Conservation (phyloP, 2,888 invertebrate genomes). For the Gandaritis pyraliata region DNA sequence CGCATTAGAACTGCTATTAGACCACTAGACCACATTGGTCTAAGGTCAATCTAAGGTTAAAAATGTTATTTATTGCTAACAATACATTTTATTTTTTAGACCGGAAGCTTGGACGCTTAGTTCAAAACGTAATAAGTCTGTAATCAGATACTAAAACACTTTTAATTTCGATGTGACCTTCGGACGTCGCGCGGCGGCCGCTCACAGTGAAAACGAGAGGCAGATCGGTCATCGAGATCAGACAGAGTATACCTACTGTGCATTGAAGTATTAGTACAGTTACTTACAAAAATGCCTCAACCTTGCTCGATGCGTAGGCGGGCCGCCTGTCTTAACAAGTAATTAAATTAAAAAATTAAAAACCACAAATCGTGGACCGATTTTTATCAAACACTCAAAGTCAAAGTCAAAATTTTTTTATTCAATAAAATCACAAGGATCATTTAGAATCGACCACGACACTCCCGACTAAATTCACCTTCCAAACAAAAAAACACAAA, state of each 20-base stretch:
- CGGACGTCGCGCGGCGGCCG: constrained; percentile 73
- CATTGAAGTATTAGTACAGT: constrained; percentile 52
- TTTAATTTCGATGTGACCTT: constrained; percentile 81
- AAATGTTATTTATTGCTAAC: constrained; percentile 23
- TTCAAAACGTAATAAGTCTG: constrained; percentile 50
- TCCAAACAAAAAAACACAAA: too few relatives aligned
- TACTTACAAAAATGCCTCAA: constrained; percentile 2
- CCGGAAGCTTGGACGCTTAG: constrained; percentile 66
- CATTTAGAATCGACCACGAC: too few relatives aligned
- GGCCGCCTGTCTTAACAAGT: too few relatives aligned
- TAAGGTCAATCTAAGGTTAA: constrained; percentile 15
- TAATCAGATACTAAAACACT: constrained; percentile 82
- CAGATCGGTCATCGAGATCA: constrained; percentile 77
- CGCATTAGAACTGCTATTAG: too few relatives aligned
- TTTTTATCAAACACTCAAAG: too few relatives aligned
- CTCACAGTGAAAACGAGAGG: constrained; percentile 80
- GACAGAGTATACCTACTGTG: constrained; percentile 70
- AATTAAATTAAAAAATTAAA: too few relatives aligned
- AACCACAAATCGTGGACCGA: too few relatives aligned
- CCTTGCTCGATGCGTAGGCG: too few relatives aligned
- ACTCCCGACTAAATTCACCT: too few relatives aligned
- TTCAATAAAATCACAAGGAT: too few relatives aligned
- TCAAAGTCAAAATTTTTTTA: too few relatives aligned
- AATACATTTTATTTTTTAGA: constrained; percentile 39
- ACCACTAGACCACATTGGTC: background rate